phyloP scores from a whole-genome alignment of 2,797 vertebrate genomes.

The Argyrosomus regius region DNA sequence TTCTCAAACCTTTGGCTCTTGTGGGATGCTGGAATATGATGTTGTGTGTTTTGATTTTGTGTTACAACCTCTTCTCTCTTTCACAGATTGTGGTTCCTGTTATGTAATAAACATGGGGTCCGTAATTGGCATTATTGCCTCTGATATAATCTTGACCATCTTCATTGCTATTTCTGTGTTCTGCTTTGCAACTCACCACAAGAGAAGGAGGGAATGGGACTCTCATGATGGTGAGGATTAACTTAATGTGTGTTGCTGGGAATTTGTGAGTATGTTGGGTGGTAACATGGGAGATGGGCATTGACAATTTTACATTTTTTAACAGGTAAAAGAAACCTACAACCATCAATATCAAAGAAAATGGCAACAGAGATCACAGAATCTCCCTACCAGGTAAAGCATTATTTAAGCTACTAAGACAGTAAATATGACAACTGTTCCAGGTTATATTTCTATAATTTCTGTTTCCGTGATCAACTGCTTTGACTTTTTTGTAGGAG shows the following conservation, averaged over 20 bases:
- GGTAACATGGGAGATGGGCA: too few species aligned
- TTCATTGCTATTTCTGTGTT: conserved; percentile 82
- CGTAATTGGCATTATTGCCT: conserved; percentile 79
- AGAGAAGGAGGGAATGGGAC: conserved; percentile 62
- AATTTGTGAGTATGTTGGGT: neutral
- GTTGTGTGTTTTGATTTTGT: conserved; percentile 6
- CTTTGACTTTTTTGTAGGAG: conserved; percentile 75
- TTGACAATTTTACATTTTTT: conserved; percentile 2
- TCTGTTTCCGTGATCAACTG: conserved; percentile 17
- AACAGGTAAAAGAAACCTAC: conserved; percentile 72
- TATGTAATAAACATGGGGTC: conserved; percentile 78
- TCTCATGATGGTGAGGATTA: conserved; percentile 64
- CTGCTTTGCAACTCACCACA: conserved; percentile 72
- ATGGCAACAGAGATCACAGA: conserved; percentile 78
- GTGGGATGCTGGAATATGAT: neutral
- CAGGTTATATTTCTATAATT: neutral
- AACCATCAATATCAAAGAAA: conserved; percentile 69
- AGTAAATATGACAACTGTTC: neutral
- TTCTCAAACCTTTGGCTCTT: neutral
- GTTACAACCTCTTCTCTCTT: conserved; percentile 14
- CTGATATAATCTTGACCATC: conserved; percentile 85
- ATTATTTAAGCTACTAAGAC: neutral
- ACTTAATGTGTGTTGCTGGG: neutral
- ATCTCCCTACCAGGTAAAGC: conserved; percentile 86
- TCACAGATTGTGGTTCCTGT: conserved; percentile 80